These are phyloP conservation scores for Vireo altiloquus DNA, from an alignment of 2,113 vertebrate genomes.

Conservation along the genomic window DNA sequence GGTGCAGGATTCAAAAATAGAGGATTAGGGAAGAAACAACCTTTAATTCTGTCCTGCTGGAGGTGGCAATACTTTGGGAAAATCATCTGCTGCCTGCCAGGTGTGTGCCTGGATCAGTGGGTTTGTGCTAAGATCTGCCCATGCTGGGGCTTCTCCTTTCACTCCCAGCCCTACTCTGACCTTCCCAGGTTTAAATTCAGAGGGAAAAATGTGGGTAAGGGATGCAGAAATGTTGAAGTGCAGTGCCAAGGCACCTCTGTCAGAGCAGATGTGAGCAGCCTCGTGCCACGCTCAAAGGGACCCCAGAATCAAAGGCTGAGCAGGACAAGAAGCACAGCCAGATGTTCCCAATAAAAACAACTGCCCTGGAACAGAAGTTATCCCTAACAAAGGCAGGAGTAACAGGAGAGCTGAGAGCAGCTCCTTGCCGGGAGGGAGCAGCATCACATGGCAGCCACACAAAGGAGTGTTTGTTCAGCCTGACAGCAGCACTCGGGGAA, in stretches of 20 bases:
- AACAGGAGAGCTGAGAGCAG: neutral
- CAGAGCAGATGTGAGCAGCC: accelerated
- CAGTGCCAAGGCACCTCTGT: neutral
- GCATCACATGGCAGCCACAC: neutral
- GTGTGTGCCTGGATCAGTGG: accelerated
- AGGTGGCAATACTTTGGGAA: neutral
- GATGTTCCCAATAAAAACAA: neutral
- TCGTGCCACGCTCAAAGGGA: accelerated
- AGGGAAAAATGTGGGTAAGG: neutral
- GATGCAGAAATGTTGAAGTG: accelerated
- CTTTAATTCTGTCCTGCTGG: neutral
- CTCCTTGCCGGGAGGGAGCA: neutral
- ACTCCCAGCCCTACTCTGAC: neutral
- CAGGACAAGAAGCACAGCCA: neutral
- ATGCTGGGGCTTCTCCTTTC: neutral
- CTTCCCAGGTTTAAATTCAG: neutral
- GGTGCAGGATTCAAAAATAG: neutral
- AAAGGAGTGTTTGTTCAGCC: neutral
- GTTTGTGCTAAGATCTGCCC: accelerated
- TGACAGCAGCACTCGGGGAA: neutral
- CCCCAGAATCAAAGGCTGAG: neutral
- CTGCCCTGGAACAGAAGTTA: neutral
- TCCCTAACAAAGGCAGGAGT: neutral
- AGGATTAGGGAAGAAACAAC: neutral
- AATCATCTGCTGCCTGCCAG: neutral